Evolutionary conservation across 2,797 vertebrate genomes (phyloP).

Genomic region (Calcarius lapponicus): DNA sequence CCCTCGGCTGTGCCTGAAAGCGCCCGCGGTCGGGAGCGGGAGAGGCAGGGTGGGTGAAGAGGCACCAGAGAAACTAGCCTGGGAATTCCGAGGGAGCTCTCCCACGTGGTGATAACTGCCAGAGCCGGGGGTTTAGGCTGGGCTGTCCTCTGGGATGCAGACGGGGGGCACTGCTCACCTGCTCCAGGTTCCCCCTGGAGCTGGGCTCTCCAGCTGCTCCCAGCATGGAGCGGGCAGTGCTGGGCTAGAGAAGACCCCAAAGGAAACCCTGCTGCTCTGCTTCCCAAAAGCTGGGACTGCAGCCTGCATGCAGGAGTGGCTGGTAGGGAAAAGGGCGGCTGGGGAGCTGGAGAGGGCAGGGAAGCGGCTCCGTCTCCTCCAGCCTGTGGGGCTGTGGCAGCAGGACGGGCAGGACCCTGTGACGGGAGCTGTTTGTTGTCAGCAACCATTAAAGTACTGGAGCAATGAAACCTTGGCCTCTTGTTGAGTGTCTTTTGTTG

Average conservation of each 20-base stretch:
- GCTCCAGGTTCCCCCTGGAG: accelerated
- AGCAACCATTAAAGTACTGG: conserved; percentile 63
- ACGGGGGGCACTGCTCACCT: background rate
- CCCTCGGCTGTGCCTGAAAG: conserved; percentile 58
- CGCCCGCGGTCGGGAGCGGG: conserved; percentile 52
- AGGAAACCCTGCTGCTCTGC: background rate
- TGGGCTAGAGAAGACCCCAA: conserved; percentile 27
- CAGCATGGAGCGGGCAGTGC: background rate
- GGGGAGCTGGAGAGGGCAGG: conserved; percentile 17
- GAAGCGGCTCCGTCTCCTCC: background rate
- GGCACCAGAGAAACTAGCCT: conserved; percentile 46
- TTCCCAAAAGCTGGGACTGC: background rate
- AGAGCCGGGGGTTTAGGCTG: conserved; percentile 25
- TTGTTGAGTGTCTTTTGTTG: conserved; percentile 64
- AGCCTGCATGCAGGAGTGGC: background rate
- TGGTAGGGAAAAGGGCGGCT: background rate
- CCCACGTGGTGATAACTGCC: conserved; percentile 39
- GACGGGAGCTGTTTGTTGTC: conserved; percentile 51
- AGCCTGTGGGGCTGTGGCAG: background rate
- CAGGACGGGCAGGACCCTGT: conserved; percentile 39
- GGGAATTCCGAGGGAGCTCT: conserved; percentile 40
- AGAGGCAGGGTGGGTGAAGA: conserved; percentile 67
- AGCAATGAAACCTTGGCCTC: conserved; percentile 59
- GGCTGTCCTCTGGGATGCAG: background rate
- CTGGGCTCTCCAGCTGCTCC: background rate